phyloP scores from a whole-genome alignment of 2,888 invertebrate species.

The Blera fallax region DNA sequence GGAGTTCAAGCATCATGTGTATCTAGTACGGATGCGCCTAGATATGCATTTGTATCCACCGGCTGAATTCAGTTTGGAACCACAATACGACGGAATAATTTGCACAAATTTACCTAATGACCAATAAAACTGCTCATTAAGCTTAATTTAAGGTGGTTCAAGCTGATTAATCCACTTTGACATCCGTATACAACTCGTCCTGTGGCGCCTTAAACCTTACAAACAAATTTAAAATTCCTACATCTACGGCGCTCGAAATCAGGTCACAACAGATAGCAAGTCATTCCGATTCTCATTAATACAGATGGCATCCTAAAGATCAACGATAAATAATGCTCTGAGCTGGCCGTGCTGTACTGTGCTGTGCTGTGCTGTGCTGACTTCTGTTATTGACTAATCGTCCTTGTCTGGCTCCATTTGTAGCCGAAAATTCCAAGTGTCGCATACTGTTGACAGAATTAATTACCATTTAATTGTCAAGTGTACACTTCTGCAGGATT shows the following conservation, averaged over 20 bases:
- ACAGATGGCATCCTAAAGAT: background rate
- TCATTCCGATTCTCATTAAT: slow-evolving; percentile 5
- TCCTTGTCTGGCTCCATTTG: slow-evolving; percentile 15
- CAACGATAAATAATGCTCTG: background rate
- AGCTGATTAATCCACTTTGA: too few relatives aligned
- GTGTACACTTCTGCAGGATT: slow-evolving; percentile 34
- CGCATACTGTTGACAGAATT: slow-evolving; percentile 50
- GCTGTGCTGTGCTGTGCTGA: background rate
- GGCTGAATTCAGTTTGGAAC: too few relatives aligned
- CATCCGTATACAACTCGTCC: too few relatives aligned
- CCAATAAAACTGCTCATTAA: too few relatives aligned
- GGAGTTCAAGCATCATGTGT: too few relatives aligned
- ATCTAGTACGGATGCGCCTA: too few relatives aligned
- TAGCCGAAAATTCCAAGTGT: slow-evolving; percentile 17
- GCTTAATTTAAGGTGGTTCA: too few relatives aligned
- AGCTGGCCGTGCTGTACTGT: background rate
- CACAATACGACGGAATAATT: too few relatives aligned
- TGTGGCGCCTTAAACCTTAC: too few relatives aligned
- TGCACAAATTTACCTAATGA: too few relatives aligned
- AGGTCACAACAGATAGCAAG: background rate
- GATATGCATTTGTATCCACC: too few relatives aligned
- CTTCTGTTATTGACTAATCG: slow-evolving; percentile 32
- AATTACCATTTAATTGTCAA: slow-evolving; percentile 52
- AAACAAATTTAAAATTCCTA: background rate
- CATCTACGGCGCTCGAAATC: background rate